Evolutionary conservation across 2,888 invertebrate genomes (phyloP).

Genomic region (Acanthosepion lycidas): DNA sequence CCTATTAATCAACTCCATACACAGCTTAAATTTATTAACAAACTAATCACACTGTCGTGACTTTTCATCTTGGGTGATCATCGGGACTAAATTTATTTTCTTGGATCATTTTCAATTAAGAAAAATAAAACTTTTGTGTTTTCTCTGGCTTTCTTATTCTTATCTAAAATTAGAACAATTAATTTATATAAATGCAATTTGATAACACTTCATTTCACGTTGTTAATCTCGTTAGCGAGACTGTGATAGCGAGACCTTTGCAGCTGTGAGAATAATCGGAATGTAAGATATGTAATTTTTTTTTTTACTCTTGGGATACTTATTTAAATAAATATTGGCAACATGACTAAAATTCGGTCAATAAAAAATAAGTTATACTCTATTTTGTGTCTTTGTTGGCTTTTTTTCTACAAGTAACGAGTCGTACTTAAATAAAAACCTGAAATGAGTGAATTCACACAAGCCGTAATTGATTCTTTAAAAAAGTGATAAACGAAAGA

Average conservation of each 20-base stretch:
- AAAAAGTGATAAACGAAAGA: too few species aligned
- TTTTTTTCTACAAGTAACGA: too few species aligned
- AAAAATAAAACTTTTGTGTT: background rate
- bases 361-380: background rate
- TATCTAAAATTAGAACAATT: conserved; percentile 33
- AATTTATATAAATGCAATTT: background rate
- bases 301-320: background rate
- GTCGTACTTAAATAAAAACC: too few species aligned
- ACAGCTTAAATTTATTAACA: too few species aligned
- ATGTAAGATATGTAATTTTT: background rate
- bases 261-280: background rate
- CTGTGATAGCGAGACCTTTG: background rate
- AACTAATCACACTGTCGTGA: too few species aligned
- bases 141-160: background rate
- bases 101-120: background rate
- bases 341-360: background rate
- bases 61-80: too few species aligned
- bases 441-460: too few species aligned
- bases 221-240: conserved; percentile 18
- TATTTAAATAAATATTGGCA: background rate
- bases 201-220: background rate
- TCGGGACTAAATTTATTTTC: background rate
- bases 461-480: too few species aligned
- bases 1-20: too few species aligned
- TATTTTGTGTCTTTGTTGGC: too few species aligned